A percentile compares a stretch with the other conserved stretches of the same genome.
These are phyloP conservation scores for Pseudochaenichthys georgianus DNA, from an alignment of 2,797 vertebrate species.

Conservation along the genomic window DNA sequence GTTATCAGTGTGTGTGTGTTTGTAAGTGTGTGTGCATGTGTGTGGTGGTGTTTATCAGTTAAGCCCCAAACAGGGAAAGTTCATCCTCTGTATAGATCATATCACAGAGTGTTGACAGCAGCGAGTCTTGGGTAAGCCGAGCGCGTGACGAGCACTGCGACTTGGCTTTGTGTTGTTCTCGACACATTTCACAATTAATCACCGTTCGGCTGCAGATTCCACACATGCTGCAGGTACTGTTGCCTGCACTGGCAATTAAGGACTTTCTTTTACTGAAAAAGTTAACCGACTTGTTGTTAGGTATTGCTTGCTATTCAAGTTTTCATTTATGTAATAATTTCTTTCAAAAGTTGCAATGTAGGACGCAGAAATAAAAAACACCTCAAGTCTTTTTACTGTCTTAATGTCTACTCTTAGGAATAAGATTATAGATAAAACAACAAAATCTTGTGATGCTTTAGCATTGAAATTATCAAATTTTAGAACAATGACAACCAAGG, in stretches of 20 bases:
- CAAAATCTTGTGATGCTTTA: no score
- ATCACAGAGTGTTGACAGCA: constrained; percentile 82
- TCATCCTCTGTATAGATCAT: constrained; percentile 83
- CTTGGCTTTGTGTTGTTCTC: constrained; percentile 71
- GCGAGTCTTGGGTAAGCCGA: constrained; percentile 80
- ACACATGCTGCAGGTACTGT: constrained; percentile 40
- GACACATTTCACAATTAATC: constrained; percentile 79
- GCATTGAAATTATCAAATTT: no score
- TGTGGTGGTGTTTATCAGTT: constrained; percentile 81
- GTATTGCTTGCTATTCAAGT: no score
- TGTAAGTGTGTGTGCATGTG: constrained; percentile 41
- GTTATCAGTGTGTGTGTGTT: constrained; percentile 53
- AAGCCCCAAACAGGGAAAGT: constrained; percentile 83
- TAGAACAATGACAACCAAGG: no score
- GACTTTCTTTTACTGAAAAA: not conserved
- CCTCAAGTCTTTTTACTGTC: no score
- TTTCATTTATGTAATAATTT: no score
- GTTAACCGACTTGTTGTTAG: constrained; percentile 11
- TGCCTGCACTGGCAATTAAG: not conserved
- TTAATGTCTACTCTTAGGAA: no score
- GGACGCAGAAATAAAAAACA: no score
- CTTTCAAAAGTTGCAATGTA: no score
- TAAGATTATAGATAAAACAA: no score
- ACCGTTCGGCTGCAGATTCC: constrained; percentile 64
- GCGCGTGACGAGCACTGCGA: constrained; percentile 58